Conservation (phyloP, 1,140 invertebrate genomes). For the Acromyrmex charruanus region DNA sequence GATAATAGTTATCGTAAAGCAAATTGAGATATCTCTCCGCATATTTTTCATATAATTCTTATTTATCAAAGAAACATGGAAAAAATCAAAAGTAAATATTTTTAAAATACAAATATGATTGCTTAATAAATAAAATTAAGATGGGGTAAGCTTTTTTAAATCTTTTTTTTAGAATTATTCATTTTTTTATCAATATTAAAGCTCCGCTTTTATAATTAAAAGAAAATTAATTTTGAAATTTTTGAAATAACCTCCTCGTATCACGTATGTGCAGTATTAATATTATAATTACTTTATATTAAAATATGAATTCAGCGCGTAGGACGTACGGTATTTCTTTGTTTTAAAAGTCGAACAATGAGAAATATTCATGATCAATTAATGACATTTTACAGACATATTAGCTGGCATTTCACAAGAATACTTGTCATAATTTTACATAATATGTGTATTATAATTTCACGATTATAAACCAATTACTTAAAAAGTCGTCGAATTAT, state of each 20-base stretch:
- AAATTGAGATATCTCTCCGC: too few species aligned
- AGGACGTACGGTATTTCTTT: background rate
- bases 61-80: background rate
- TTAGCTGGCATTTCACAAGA: background rate
- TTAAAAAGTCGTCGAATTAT: background rate
- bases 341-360: background rate
- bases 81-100: background rate
- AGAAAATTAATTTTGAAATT: conserved; percentile 1
- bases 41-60: background rate
- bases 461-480: background rate
- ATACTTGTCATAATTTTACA: background rate
- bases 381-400: background rate
- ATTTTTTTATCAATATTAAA: background rate
- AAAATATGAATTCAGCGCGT: background rate
- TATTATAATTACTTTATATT: background rate
- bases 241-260: conserved; percentile 3
- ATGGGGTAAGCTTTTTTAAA: background rate
- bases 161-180: background rate
- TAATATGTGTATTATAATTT: conserved; percentile 25
- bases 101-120: background rate
- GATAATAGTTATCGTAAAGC: background rate
- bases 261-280: background rate
- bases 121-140: background rate
- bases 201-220: background rate
- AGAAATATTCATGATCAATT: background rate